Base-by-base conservation (phyloP, 1,140 invertebrate genomes). In the Dolichoris vasculosae region DNA sequence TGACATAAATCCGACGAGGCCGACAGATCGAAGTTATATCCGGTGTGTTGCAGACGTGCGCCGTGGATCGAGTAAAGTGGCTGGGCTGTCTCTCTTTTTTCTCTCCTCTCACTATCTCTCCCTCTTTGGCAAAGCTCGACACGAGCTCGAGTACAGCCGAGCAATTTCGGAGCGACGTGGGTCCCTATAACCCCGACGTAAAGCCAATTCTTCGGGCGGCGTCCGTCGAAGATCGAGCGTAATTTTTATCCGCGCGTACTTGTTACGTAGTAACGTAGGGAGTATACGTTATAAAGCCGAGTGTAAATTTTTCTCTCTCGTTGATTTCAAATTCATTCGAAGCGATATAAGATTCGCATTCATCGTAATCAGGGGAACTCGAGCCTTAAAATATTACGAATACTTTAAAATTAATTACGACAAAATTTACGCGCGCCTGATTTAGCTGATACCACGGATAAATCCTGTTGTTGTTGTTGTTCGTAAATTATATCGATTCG, bases 21-120 rank as follows among this genome's bases (percentile, higher is more conserved):
- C 87, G 88, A 88, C 87, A 87, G 87, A 87, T 88, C 88, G 85
- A 87, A 89, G 88, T 88, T 88, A 88, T 88, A 89, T 89, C 89
- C 89, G 88, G 88, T 84, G 85, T 87, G 86, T 75, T 51, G 84
- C 20, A 85, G 48, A 85, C 77, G 69, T 64, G 51, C 38, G 78
- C 73, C 35, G n/a, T 26, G 17, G 40, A 35, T 67, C 69, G 67
- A 69, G 79, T 46, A 64, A 48, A 81, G 23, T 26, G 43, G 26
- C 40, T 81, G 23, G 2, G 17, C n/a, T 20, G 30, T 55, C 2
- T 32, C 8, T 30, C 13, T 11, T 43, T 26, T 73, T 48, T 4
- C 38, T 30, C 79, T 8, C 32, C 76, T 13, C 51, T 40, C 67
- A 11, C 35, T 64, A 35, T 20, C 64, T 55, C 26, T 32, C 51